Base-by-base conservation (phyloP, 2,888 invertebrate species). In the Steinernema carpocapsae region DNA sequence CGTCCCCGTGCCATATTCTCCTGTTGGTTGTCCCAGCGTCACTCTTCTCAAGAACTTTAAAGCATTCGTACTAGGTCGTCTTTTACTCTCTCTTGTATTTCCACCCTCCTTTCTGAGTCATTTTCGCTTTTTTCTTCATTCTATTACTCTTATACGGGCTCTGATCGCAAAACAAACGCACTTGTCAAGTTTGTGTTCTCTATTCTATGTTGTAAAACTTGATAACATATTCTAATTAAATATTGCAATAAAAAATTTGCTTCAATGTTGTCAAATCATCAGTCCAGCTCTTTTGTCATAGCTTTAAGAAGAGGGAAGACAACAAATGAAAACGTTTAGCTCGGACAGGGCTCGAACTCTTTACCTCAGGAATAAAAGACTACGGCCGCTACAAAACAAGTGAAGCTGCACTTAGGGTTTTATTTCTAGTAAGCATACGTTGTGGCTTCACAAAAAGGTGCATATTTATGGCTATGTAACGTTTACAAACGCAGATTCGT, bases 171-270 rank as follows among this genome's bases (percentile, higher is more conserved):
- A 64, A 64, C 64, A 48, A 64, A 29, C 64, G 29, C 24, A 64
- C 64, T 64, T 29, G 24, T 64, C 32, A 64, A 7, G 64, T 64
- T 64, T 64, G 64, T 64, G 64, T 64, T 26, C 64, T 32, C 1
- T 32, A 64, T 64, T 32, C 17, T 64, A 64, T 64, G 64, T 10
- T 37, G 37, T 32, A 14, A 64, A 64, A 29, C 64, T 64, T 22
- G 26, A 56, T 64, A 32, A 29, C 64, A 64, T 64, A 64, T 64
- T 64, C 64, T 64, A 64, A 64, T 64, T 64, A 64, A 64, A 64
- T 64, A 64, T 64, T 64, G 64, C 64, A 64, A 64, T 64, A 64
- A 64, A 64, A 64, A 24, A 3, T 19, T 12, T 52, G 52, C 24
- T 52, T 52, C 19, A 52, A 52, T 7, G 4, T 17, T n/a, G 17